Conservation (phyloP, 2,113 vertebrate genomes). For the Colinus virginianus region DNA sequence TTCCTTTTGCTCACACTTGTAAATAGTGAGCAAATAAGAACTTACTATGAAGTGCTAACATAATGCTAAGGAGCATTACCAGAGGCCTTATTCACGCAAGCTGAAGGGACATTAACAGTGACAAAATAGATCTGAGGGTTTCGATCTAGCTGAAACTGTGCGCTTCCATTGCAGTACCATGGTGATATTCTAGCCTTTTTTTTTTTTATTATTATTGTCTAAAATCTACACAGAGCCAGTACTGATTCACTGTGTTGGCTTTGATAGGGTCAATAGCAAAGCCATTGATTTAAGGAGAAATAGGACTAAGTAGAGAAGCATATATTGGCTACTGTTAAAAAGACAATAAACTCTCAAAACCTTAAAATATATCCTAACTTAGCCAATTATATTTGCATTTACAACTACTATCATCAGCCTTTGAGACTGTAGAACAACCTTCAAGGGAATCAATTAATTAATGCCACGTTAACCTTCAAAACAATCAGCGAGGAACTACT, state of each 20-base stretch:
- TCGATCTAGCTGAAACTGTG: not conserved
- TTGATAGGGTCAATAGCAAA: not conserved
- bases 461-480: not conserved
- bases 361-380: not conserved
- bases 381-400: not conserved
- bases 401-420: not conserved
- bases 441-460: not conserved
- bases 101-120: not conserved
- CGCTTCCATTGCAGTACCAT: not conserved
- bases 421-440: not conserved
- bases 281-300: not conserved
- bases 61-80: slow-evolving; percentile 26
- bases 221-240: not conserved
- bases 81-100: not conserved
- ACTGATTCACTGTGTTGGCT: not conserved
- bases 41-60: not conserved
- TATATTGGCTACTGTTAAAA: not conserved
- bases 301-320: not conserved
- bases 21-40: slow-evolving; percentile 31
- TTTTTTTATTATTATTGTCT: not conserved
- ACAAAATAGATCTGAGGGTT: not conserved
- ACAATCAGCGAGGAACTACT: not conserved
- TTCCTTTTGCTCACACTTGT: slow-evolving; percentile 16
- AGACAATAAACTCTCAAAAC: not conserved
- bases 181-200: not conserved